Evolutionary conservation across 2,888 invertebrate species (phyloP).

Genomic region (Malachius bipustulatus): DNA sequence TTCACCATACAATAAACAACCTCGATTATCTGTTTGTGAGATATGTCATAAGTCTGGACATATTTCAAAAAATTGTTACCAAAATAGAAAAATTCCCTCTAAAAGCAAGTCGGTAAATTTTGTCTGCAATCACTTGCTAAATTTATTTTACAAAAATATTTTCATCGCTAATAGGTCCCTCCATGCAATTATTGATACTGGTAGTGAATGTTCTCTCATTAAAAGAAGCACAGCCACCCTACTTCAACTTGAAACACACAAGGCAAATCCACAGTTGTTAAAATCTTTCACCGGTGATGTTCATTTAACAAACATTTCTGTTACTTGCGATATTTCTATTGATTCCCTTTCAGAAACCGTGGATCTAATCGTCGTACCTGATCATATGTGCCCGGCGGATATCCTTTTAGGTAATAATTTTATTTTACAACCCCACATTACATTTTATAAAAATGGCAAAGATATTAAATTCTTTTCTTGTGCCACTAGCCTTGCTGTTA

Average conservation of each 20-base stretch:
- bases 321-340: background rate
- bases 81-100: too few species aligned
- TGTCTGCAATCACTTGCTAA: background rate
- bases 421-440: slow-evolving; percentile 1
- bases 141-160: background rate
- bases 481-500: background rate
- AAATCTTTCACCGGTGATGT: background rate
- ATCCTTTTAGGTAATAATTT: background rate
- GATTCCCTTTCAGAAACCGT: background rate
- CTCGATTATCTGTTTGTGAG: too few species aligned
- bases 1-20: too few species aligned
- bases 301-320: background rate
- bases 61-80: too few species aligned
- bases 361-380: background rate
- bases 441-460: background rate
- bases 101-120: background rate
- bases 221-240: background rate
- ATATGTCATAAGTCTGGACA: too few species aligned
- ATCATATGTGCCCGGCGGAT: background rate
- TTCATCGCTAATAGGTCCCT: background rate
- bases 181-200: background rate
- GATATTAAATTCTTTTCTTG: slow-evolving; percentile 1
- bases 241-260: background rate
- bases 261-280: background rate
- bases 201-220: slow-evolving; percentile 1